A percentile compares a stretch with the other conserved stretches of the same genome.
phyloP scores from a whole-genome alignment of 2,888 invertebrate species.

The Ormyrus labotus region DNA sequence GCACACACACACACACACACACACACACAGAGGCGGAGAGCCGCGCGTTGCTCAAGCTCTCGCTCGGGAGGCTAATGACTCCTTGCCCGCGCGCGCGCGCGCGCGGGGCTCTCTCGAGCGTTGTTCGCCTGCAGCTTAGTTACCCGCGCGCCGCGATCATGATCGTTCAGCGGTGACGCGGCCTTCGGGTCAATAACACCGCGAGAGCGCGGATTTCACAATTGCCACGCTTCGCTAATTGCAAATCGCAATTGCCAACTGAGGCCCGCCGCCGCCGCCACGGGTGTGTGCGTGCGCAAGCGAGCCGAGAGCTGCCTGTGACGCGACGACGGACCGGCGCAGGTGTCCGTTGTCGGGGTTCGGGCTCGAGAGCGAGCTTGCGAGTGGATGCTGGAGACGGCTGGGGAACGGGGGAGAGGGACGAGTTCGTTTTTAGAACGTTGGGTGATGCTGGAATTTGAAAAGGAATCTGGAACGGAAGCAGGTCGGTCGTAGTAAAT shows the following conservation, averaged over 20 bases:
- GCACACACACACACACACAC: too few relatives aligned
- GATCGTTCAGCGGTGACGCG: constrained; percentile 27
- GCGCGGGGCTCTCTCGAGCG: constrained; percentile 5
- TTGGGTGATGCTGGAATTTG: neutral
- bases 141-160: neutral
- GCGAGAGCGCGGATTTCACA: constrained; percentile 70
- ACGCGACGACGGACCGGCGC: too few relatives aligned
- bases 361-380: too few relatives aligned
- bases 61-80: constrained; percentile 47
- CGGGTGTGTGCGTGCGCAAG: neutral
- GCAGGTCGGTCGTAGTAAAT: too few relatives aligned
- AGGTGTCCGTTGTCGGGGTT: too few relatives aligned
- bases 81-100: constrained; percentile 3
- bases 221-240: constrained; percentile 71
- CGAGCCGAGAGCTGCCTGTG: too few relatives aligned
- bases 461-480: too few relatives aligned
- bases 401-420: too few relatives aligned
- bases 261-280: constrained; percentile 23
- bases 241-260: constrained; percentile 67
- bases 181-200: constrained; percentile 71
- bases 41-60: constrained; percentile 6
- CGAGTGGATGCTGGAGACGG: too few relatives aligned
- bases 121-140: constrained; percentile 25
- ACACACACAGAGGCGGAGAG: too few relatives aligned
- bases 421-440: too few relatives aligned